Evolutionary conservation across 2,797 vertebrate genomes (phyloP).

Genomic region (Eremophila alpestris): DNA sequence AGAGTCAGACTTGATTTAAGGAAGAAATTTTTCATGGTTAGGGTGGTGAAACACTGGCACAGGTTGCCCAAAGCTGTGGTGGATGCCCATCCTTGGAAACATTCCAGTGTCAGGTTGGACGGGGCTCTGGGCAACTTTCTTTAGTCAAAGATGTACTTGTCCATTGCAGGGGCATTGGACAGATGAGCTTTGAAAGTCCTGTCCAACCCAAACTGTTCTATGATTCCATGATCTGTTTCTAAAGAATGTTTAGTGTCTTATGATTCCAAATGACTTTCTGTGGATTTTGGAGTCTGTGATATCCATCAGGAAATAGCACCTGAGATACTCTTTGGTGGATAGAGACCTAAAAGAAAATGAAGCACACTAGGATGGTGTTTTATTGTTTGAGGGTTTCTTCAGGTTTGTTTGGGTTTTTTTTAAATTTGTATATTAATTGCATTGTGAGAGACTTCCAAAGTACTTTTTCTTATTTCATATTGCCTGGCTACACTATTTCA

Average conservation of each 20-base stretch:
- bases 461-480: slow-evolving; percentile 1
- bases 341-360: background rate
- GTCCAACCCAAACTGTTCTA: background rate
- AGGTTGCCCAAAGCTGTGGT: background rate
- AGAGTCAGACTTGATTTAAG: background rate
- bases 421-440: background rate
- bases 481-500: slow-evolving; percentile 19
- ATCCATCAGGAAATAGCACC: background rate
- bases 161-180: background rate
- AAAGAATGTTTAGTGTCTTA: background rate
- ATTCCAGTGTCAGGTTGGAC: background rate
- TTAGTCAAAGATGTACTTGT: background rate
- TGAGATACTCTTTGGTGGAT: background rate
- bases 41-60: background rate
- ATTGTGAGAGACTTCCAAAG: slow-evolving; percentile 38
- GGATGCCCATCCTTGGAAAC: background rate
- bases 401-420: too few relatives aligned
- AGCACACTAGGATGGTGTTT: background rate
- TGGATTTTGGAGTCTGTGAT: background rate
- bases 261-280: background rate
- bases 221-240: background rate
- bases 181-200: background rate
- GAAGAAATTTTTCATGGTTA: background rate
- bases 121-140: background rate
- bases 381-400: background rate